Base-by-base conservation (phyloP, 2,888 invertebrate species). In the Mantis religiosa region DNA sequence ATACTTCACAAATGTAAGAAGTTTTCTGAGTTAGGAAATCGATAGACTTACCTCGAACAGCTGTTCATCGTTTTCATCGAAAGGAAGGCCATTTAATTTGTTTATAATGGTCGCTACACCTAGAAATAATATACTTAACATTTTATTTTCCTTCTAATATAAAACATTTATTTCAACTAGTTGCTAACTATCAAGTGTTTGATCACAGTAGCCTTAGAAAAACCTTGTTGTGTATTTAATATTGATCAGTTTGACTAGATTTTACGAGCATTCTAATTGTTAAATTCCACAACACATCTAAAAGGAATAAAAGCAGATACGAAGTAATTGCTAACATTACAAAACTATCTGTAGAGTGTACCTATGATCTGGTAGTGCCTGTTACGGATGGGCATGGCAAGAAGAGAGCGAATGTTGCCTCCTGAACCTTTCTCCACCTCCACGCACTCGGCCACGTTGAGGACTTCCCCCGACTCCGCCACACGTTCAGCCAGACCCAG, bases 101-200 rank as follows among this genome's bases (percentile, higher is more conserved):
- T 94, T 94, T 71, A 94, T 93, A 30, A 94, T 93, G 89, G 93
- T 94, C 3, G 94, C 94, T 14, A 94, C 94, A 88, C 94, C 94
- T 94, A 90, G 3, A 91, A 91, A 30, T 71, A 71, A 71, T 6
- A 20, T 6, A 71, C 20, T 12, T 12, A 0, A 9, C 9, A 12
- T 41, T 12, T 12, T 34, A 34, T 7, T 41, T 41, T 12, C 12
- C 12, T 1, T 41, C 41, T 41, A 41, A 41, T 12, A 34, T 6
- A 41, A 12, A 12, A 41, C 9, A 41, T 41, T 1, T 41, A 0
- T 41, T 41, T 7, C 12, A 12, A 12, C 41, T 41, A 12, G 12
- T 12, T 12, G 41, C 41, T 41, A 12, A 41, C 9, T 41, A 41
- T 41, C 1, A 12, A 3, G 41, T 41, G 12, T 41, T 41, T 1